These are phyloP conservation scores for Pammene aurita DNA, from an alignment of 2,888 invertebrate species.

Conservation along the genomic window DNA sequence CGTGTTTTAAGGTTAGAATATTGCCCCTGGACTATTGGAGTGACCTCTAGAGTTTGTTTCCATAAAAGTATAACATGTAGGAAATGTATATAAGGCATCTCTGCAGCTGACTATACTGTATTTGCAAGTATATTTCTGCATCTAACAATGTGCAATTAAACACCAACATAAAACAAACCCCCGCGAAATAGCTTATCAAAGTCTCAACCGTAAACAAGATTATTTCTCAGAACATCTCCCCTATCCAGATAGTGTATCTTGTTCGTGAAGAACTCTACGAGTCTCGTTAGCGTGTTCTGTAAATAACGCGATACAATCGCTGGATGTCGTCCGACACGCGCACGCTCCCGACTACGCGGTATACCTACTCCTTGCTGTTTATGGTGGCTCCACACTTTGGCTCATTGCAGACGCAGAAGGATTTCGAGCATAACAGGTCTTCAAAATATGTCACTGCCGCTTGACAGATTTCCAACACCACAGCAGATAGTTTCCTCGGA, in stretches of 20 bases:
- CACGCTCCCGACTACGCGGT: slow-evolving; percentile 35
- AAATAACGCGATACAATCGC: slow-evolving; percentile 71
- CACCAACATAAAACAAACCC: neutral
- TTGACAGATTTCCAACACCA: too few species aligned
- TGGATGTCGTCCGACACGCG: slow-evolving; percentile 52
- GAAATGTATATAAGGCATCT: too few species aligned
- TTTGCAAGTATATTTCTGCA: too few species aligned
- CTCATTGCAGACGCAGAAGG: neutral
- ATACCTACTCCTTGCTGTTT: neutral
- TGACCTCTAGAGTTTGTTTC: too few species aligned
- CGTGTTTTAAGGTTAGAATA: too few species aligned
- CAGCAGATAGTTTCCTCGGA: too few species aligned
- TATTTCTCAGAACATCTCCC: slow-evolving; percentile 46
- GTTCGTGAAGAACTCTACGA: slow-evolving; percentile 51
- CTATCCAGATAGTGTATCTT: slow-evolving; percentile 56
- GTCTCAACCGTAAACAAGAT: slow-evolving; percentile 40
- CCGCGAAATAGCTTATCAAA: slow-evolving; percentile 9
- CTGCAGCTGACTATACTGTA: too few species aligned
- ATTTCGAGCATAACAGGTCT: too few species aligned
- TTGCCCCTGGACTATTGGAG: too few species aligned
- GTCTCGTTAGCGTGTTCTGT: slow-evolving; percentile 72
- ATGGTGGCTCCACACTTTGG: neutral
- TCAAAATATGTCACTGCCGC: too few species aligned
- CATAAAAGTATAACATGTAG: neutral
- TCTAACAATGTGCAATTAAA: neutral